Evolutionary conservation across 2,888 invertebrate species (phyloP), one percentile per base, ranked within the genome.

Genomic region (Antheraea yamamai): DNA sequence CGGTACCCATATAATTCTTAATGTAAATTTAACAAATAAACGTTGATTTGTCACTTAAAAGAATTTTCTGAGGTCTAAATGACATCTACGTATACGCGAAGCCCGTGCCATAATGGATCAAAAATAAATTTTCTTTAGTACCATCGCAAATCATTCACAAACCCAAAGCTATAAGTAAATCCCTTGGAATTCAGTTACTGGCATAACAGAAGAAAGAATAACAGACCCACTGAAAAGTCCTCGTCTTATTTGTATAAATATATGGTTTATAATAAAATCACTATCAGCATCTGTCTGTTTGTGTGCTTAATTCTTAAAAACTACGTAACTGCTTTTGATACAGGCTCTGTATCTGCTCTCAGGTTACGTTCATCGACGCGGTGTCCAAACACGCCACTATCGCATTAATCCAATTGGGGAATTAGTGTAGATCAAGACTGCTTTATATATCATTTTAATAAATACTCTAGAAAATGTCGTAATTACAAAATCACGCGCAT

Each of bases 181-280:
- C 58, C 39, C 39, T 26, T 74, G 58, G 39, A 55, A 66, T 20
- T 20, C 74, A 39, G 58, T 74, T 70, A 74, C 74, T 39, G 55
- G 52, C 55, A 55, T 51, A 70, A 64, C 61, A 30, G 79, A 76
- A 78, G 73, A 75, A 77, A 78, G 81, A 81, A 81, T 82, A 81
- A 79, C 80, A 82, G 76, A 79, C 77, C 79, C 77, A 76, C 78
- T 81, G 80, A 81, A 85, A 79, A 84, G 81, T 81, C 83, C 79
- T 77, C 77, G 75, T 74, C 76, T 77, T 73, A 79, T 74, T 75
- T 77, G 74, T 30, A 66, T 66, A 4, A 12, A 23, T 61, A 23
- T 61, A 47, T 12, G 23, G 12, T 61, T 14, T 61, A 47, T 12
- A 61, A 14, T 8, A 61, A 61, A 61, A 4, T 2, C 7, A 14